Evolutionary conservation across 2,888 invertebrate species (phyloP), one percentile per base, ranked within the genome.

Genomic region (Lottia scabra): DNA sequence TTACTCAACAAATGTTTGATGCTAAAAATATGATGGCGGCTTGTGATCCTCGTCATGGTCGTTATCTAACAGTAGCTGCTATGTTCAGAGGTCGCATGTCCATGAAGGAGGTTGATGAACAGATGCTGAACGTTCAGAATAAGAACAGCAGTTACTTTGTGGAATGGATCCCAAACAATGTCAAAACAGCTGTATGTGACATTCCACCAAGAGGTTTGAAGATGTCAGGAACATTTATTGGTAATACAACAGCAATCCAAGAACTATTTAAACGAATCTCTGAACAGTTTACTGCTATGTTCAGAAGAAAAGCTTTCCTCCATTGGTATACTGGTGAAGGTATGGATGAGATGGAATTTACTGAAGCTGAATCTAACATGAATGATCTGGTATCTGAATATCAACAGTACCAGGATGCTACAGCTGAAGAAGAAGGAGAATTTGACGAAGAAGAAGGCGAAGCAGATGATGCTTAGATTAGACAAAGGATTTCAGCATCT

Each of bases 361-460:
- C 56, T 23, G 56, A 56, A 56, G 56, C 56, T 56, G 56, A 56
- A 56, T 56, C 56, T 23, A 56, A 56, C 13, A 56, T 56, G 56
- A 56, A 56, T 56, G 56, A 56, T 56, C 56, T 56, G 56, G 56
- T 56, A 56, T 56, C 56, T 16, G 56, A 56, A 56, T 56, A 56
- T 56, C 56, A 56, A 56, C 56, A 56, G 23, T 56, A 56, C 56
- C 56, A 56, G 23, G 56, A 56, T 56, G 56, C 56, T 23, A 56
- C 56, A 19, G 56, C 56, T 23, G 56, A 56, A 13, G 56, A 56
- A 23, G 56, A 56, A 56, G 56, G 56, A 23, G 56, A 56, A 56
- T 56, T 56, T 56, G 56, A 56, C 13, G 56, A 56, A 56, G 56
- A 56, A 56, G 56, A 56, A 4, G 56, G 56, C 4, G 56, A 56